phyloP scores from a whole-genome alignment of 2,797 vertebrate species.

The Nannoperca australis region DNA sequence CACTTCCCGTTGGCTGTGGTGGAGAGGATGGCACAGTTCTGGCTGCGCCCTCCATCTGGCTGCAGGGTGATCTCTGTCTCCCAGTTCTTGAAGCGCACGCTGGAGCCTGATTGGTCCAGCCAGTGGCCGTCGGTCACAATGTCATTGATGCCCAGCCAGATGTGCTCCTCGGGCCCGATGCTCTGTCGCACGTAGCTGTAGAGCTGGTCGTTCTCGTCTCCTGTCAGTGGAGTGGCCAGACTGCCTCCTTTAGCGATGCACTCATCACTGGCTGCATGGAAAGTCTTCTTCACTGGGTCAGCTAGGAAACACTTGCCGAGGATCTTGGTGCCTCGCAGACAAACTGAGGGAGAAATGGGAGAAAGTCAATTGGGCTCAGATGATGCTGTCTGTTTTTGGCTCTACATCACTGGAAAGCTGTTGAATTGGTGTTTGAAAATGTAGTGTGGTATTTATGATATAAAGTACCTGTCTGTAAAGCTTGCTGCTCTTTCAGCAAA shows the following conservation, averaged over 20 bases:
- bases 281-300: slow-evolving; percentile 85
- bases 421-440: background rate
- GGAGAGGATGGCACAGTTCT: slow-evolving; percentile 92
- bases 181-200: slow-evolving; percentile 89
- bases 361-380: background rate
- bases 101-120: slow-evolving; percentile 89
- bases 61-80: slow-evolving; percentile 94
- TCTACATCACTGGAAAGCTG: background rate
- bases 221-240: slow-evolving; percentile 86
- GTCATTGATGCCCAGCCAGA: slow-evolving; percentile 96
- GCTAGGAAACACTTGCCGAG: slow-evolving; percentile 93
- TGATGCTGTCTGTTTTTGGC: background rate
- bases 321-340: slow-evolving; percentile 93
- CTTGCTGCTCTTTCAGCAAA: slow-evolving; percentile 93
- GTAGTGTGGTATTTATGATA: background rate
- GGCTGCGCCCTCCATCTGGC: slow-evolving; percentile 90
- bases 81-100: slow-evolving; percentile 93
- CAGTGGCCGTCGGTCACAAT: slow-evolving; percentile 89
- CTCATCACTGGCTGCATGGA: slow-evolving; percentile 91
- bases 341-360: slow-evolving; percentile 84
- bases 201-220: slow-evolving; percentile 92
- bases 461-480: slow-evolving; percentile 91
- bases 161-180: slow-evolving; percentile 85
- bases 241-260: slow-evolving; percentile 93
- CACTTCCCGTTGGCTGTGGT: slow-evolving; percentile 89